Evolutionary conservation across 1,140 invertebrate species (phyloP), one percentile per base, ranked within the genome.

Genomic region (Drosophila lini): DNA sequence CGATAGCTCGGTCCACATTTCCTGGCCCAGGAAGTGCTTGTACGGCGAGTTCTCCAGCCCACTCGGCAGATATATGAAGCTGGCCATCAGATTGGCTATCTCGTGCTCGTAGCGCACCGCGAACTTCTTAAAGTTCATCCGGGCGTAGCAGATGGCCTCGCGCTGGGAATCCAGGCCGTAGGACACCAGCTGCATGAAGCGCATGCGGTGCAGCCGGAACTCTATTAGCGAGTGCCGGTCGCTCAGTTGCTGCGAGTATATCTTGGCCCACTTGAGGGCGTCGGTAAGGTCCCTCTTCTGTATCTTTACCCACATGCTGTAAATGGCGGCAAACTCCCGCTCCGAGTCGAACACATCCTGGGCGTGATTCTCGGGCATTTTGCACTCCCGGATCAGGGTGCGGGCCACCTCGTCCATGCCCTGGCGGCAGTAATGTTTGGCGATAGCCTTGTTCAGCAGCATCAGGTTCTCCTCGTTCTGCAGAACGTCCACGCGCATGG

Each of bases 361-460:
- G 80, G 95, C 94, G 36, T 94, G 94, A 73, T 95, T 93, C 69
- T 96, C 95, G 74, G 94, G 93, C 64, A 97, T 93, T 59, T 94
- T 94, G 69, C 96, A 95, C 93, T 98, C 97, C 57, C 93, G 92
- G 10, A 96, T 95, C 71, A 99, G 93, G 85, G 96, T 94, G 91
- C 98, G 96, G 16, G 97, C 97, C 64, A 98, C 97, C 74, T 98
- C 96, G 41, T 98, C 93, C 94, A 97, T 96, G 47, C 98, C 98
- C 93, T 98, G 97, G 68, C 98, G 94, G 91, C 98, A 97, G 91
- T 99, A 97, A 94, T 99, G 98, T 91, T 99, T 97, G 83, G 97
- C 98, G 42, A 99, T 97, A n/a, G 98, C 97, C 93, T 98, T 96
- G 93, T 99, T 98, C 44, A 99, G 93, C 15, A 98, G 93, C 73